phyloP scores from a whole-genome alignment of 2,888 invertebrate species.

The Tanytarsus gracilentus region DNA sequence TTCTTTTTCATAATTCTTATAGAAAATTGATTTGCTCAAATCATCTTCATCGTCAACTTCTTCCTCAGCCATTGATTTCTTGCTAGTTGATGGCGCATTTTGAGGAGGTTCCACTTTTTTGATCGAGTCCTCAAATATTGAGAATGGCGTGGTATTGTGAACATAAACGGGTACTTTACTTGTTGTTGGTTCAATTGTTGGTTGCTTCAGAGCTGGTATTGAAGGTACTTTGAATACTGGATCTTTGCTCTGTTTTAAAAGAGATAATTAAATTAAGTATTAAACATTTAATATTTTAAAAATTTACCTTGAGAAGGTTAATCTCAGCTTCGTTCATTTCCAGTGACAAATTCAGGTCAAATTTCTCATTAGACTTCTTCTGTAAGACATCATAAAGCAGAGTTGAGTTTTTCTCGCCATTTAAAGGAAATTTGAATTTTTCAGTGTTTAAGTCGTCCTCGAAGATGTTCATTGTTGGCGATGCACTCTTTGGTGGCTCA shows the following conservation, averaged over 20 bases:
- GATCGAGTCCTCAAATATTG: too few relatives aligned
- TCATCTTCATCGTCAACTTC: constrained; percentile 28
- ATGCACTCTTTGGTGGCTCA: not conserved
- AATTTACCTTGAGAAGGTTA: not conserved
- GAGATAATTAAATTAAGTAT: not conserved
- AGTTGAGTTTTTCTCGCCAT: not conserved
- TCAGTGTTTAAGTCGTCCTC: constrained; percentile 18
- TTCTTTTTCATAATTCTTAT: not conserved
- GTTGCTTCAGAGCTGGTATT: not conserved
- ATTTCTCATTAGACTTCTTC: not conserved
- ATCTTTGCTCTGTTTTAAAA: not conserved
- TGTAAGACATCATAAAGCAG: not conserved
- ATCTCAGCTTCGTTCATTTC: constrained; percentile 1
- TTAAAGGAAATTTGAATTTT: not conserved
- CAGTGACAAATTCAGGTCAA: not conserved
- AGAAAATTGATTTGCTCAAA: constrained; percentile 38
- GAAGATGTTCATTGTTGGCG: not conserved
- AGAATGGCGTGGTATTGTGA: too few relatives aligned
- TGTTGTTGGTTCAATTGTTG: too few relatives aligned
- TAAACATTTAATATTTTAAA: not conserved
- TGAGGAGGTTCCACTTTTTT: not conserved
- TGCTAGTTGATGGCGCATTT: not conserved
- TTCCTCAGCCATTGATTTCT: constrained; percentile 25
- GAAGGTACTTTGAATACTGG: not conserved
- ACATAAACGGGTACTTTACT: not conserved